Conservation (phyloP, 2,113 vertebrate species). For the Nesoenas mayeri region DNA sequence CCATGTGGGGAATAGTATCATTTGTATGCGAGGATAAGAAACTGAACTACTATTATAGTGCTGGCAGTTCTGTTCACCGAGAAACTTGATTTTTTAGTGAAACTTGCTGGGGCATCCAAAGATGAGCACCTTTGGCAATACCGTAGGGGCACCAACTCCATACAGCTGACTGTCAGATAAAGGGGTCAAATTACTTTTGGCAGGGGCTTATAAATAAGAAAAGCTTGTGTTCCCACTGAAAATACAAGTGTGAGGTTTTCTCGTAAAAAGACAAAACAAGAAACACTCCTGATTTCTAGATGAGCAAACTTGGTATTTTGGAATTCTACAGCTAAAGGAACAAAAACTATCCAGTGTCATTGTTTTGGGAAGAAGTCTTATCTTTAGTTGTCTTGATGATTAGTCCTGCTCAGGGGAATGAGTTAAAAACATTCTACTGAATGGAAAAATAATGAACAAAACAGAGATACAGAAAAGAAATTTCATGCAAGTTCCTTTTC, state of each 20-base stretch:
- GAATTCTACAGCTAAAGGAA: neutral
- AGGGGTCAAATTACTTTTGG: neutral
- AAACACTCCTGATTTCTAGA: neutral
- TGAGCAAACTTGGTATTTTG: neutral
- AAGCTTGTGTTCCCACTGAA: neutral
- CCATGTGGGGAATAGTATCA: neutral
- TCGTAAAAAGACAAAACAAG: neutral
- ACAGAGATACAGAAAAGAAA: neutral
- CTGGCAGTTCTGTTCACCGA: neutral
- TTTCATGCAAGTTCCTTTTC: neutral
- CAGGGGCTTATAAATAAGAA: neutral
- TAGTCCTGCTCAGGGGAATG: neutral
- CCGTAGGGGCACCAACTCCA: neutral
- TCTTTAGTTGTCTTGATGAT: neutral
- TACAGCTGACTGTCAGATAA: neutral
- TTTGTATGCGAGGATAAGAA: neutral
- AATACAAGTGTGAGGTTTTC: neutral
- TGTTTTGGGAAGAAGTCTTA: neutral
- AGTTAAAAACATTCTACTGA: neutral
- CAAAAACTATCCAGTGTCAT: neutral
- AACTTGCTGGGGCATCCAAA: neutral
- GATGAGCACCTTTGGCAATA: neutral
- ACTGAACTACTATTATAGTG: neutral
- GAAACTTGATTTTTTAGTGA: neutral
- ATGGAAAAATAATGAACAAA: neutral